Evolutionary conservation across 2,888 invertebrate genomes (phyloP).

Genomic region (Pollenia labialis): DNA sequence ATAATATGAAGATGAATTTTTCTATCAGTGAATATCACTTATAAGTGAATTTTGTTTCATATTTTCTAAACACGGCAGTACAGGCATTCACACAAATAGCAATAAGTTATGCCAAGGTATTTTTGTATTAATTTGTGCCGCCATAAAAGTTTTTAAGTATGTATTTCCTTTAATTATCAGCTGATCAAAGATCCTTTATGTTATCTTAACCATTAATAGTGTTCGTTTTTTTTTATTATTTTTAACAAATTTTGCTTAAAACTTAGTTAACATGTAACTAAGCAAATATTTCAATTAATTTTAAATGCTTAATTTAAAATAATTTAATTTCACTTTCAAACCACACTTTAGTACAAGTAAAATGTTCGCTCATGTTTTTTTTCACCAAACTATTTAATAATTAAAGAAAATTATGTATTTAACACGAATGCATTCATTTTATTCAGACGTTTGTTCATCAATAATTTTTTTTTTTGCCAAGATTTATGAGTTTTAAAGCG

Average conservation of each 20-base stretch:
- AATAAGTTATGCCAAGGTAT: slow-evolving; percentile 12
- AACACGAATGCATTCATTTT: slow-evolving; percentile 43
- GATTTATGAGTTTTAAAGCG: slow-evolving; percentile 20
- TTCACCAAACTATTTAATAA: slow-evolving; percentile 11
- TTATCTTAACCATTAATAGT: not conserved
- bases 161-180: too few relatives aligned
- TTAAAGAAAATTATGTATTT: slow-evolving; percentile 51
- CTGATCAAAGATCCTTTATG: not conserved
- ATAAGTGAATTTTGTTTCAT: too few relatives aligned
- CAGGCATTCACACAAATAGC: not conserved
- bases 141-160: too few relatives aligned
- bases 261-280: too few relatives aligned
- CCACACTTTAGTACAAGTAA: not conserved
- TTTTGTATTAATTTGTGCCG: too few relatives aligned
- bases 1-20: too few relatives aligned
- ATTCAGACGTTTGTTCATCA: slow-evolving; percentile 11
- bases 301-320: slow-evolving; percentile 55
- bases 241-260: not conserved
- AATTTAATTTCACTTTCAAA: slow-evolving; percentile 70
- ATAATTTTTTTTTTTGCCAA: slow-evolving; percentile 22
- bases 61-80: too few relatives aligned
- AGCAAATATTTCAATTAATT: slow-evolving; percentile 37
- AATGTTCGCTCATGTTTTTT: slow-evolving; percentile 21
- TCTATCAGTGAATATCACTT: too few relatives aligned
- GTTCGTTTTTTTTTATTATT: not conserved